Evolutionary conservation across 1,140 invertebrate genomes (phyloP).

Genomic region (Hermetia illucens): DNA sequence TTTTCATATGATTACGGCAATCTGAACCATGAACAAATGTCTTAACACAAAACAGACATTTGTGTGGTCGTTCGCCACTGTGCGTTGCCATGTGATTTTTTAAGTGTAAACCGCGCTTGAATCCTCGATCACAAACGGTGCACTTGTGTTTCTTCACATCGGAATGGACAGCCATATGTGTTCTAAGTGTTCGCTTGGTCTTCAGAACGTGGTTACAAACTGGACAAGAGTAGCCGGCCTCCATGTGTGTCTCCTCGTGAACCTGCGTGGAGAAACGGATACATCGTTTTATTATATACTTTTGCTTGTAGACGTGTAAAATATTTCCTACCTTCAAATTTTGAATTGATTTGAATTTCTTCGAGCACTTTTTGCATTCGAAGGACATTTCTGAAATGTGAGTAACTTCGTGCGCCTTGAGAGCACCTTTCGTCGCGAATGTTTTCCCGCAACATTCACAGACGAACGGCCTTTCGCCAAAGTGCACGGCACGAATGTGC

Average conservation of each 20-base stretch:
- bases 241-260: constrained; percentile 18
- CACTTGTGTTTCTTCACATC: constrained; percentile 18
- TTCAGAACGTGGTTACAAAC: constrained; percentile 21
- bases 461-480: constrained; percentile 21
- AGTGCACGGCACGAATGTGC: constrained; percentile 23
- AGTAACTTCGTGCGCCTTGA: constrained; percentile 25
- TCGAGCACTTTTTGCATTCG: constrained; percentile 22
- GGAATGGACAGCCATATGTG: constrained; percentile 24
- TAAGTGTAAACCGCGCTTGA: constrained; percentile 12
- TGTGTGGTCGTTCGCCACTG: constrained; percentile 20
- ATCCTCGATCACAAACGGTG: constrained; percentile 8
- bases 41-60: constrained; percentile 23
- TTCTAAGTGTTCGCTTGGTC: constrained; percentile 23
- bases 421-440: constrained; percentile 25
- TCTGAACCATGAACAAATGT: constrained; percentile 26
- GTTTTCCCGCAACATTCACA: constrained; percentile 25
- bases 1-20: constrained; percentile 24
- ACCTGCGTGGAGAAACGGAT: too few relatives aligned
- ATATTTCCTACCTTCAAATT: neutral
- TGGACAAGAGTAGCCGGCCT: constrained; percentile 23
- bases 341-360: constrained; percentile 12
- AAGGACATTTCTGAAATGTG: constrained; percentile 26
- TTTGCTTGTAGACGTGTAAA: too few relatives aligned
- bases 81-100: constrained; percentile 18
- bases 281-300: too few relatives aligned